These are phyloP conservation scores for Nestor notabilis DNA, from an alignment of 2,113 vertebrate species.

Conservation along the genomic window DNA sequence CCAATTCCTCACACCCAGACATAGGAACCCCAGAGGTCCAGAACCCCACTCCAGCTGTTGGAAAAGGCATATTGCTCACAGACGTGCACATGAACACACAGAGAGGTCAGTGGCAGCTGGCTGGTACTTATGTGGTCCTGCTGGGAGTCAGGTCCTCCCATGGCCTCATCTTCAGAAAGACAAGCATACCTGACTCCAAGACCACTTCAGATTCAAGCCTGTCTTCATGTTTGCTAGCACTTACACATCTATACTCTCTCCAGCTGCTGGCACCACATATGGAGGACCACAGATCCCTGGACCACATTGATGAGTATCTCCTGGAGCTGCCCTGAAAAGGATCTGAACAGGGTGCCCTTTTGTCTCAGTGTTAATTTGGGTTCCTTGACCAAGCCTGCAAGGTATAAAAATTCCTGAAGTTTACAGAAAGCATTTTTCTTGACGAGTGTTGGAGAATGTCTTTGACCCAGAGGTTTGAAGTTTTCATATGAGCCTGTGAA, in stretches of 20 bases:
- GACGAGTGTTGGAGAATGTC: neutral
- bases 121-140: fast-evolving
- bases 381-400: neutral
- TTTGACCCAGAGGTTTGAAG: neutral
- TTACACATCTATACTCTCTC: neutral
- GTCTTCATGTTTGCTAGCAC: neutral
- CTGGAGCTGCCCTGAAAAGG: neutral
- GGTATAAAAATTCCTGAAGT: neutral
- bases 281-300: neutral
- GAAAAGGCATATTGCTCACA: fast-evolving
- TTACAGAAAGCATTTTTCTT: neutral
- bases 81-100: neutral
- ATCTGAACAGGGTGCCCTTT: neutral
- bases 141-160: neutral
- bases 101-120: neutral
- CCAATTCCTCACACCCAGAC: neutral
- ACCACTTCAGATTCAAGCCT: neutral
- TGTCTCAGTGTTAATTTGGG: neutral
- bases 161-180: neutral
- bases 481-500: neutral
- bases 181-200: neutral
- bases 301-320: neutral
- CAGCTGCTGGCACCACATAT: neutral
- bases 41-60: neutral
- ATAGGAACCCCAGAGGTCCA: fast-evolving